phyloP scores from a whole-genome alignment of 2,888 invertebrate species.

The Dolomedes plantarius region DNA sequence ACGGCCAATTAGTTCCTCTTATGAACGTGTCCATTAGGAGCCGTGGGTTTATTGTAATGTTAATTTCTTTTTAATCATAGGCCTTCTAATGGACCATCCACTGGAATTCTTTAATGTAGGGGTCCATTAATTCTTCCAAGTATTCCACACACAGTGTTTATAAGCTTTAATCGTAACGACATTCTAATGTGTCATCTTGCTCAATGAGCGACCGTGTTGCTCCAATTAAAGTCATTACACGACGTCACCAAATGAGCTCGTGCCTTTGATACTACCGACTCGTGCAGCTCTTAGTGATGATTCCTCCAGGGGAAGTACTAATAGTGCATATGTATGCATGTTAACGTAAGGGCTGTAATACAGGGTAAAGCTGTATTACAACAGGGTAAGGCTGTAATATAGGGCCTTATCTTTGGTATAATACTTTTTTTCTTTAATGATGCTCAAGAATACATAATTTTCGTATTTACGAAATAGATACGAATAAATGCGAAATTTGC shows the following conservation, averaged over 20 bases:
- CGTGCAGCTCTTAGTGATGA: conserved; percentile 29
- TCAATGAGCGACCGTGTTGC: conserved; percentile 50
- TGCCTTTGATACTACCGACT: conserved; percentile 63
- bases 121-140: not conserved
- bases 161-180: conserved; percentile 16
- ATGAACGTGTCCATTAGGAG: not conserved
- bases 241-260: conserved; percentile 66
- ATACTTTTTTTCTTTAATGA: too few relatives aligned
- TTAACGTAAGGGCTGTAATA: too few relatives aligned
- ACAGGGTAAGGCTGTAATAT: too few relatives aligned
- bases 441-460: too few relatives aligned
- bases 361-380: too few relatives aligned
- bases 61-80: conserved; percentile 15
- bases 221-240: conserved; percentile 67
- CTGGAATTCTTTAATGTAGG: not conserved
- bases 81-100: not conserved
- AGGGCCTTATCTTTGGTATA: too few relatives aligned
- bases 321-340: not conserved
- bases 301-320: conserved; percentile 7
- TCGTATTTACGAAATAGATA: too few relatives aligned
- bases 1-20: not conserved
- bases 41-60: conserved; percentile 3
- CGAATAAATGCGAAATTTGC: too few relatives aligned
- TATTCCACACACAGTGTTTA: conserved; percentile 4
- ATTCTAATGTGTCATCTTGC: conserved; percentile 43